Evolutionary conservation across 2,797 vertebrate species (phyloP), one percentile per base, ranked within the genome.

Genomic region (Sebastolobus altivelis): DNA sequence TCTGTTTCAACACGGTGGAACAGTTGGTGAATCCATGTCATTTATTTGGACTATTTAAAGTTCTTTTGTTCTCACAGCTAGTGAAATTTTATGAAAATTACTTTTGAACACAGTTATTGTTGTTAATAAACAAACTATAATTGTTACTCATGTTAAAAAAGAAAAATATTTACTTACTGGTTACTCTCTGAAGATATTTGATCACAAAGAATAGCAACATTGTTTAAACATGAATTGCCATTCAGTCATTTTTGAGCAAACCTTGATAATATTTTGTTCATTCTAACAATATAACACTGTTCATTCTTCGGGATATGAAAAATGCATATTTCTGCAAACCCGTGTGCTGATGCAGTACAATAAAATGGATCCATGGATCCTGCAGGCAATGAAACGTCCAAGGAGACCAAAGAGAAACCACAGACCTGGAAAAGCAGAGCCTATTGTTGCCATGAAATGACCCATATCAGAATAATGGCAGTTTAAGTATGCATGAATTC

Each of bases 401-500:
- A 70, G 35, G 78, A 87, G 75, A 90, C 83, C 63, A 72, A 82
- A 76, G 74, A 73, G 35, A 83, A 89, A 83, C 69, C 78, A 74
- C 74, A 79, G 72, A 82, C 79, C 83, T 88, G 89, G 83, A 83
- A 85, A 78, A 59, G 79, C 66, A 67, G 71, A 65, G 71, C 46
- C 69, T 70, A 90, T 93, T 92, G 90, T 92, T 86, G 61, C 84
- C 88, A 88, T 86, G 85, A 91, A 94, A 92, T 93, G 89, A 94
- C 91, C 93, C 93, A 80, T 90, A 88, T 87, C 90, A 75, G 85
- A 92, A 94, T 91, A 93, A 94, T 89, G 79, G 82, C 86, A 81
- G 84, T 92, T 94, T 90, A 92, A 88, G 84, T 88, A 92, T 93
- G 89, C 90, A 94, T 94, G 88, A 87, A 91, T 91, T 88, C 85